These are phyloP conservation scores for Capra hircus DNA, from an alignment of 2,113 vertebrate genomes.

Conservation along the genomic window DNA sequence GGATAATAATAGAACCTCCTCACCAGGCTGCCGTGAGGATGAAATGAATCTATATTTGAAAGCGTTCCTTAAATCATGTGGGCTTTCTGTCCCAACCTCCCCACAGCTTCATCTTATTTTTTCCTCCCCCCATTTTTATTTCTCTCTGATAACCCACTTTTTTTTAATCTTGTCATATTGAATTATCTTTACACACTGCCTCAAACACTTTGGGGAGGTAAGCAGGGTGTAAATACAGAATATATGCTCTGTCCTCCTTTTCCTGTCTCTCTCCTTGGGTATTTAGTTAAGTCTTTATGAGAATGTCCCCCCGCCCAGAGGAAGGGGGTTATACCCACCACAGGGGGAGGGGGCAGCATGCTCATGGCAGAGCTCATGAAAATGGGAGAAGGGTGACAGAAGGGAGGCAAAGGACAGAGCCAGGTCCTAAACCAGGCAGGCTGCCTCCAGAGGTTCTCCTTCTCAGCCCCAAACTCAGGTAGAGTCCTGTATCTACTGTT, in stretches of 20 bases:
- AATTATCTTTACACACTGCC: background rate
- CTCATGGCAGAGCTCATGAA: background rate
- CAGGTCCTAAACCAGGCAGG: background rate
- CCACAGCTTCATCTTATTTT: background rate
- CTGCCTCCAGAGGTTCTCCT: background rate
- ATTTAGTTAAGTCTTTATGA: background rate
- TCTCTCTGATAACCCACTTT: background rate
- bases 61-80: background rate
- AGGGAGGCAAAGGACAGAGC: background rate
- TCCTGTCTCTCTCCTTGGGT: too few relatives aligned
- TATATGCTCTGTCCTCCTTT: background rate
- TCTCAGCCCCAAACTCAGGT: background rate
- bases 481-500: background rate
- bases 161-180: background rate
- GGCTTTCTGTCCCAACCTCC: background rate
- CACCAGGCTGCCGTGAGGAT: background rate
- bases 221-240: background rate
- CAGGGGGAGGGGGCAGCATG: background rate
- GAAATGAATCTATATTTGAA: background rate
- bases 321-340: background rate
- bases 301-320: fast-evolving
- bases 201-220: background rate
- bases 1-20: background rate
- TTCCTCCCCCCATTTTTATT: background rate
- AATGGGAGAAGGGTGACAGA: background rate